A percentile compares a stretch with the other conserved stretches of the same genome.
These are phyloP conservation scores for Excalfactoria chinensis DNA, from an alignment of 2,113 vertebrate species.

Conservation along the genomic window DNA sequence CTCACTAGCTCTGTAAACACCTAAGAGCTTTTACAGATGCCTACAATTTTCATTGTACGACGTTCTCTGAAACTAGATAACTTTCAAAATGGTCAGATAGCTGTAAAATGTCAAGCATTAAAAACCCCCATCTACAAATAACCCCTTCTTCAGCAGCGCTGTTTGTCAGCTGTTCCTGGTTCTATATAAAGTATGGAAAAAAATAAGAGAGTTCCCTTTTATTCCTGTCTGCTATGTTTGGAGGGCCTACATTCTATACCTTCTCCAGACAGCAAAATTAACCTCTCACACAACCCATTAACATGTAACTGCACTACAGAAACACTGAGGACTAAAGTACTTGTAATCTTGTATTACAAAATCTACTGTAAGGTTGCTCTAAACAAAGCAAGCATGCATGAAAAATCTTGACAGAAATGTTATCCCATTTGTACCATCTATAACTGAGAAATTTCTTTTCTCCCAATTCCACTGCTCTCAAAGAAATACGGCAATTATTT, in stretches of 20 bases:
- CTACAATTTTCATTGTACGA: constrained; percentile 29
- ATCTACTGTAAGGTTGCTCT: fast-evolving
- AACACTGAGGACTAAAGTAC: neutral
- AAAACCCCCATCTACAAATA: constrained; percentile 44
- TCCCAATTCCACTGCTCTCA: neutral
- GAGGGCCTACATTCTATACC: neutral
- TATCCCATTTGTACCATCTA: fast-evolving
- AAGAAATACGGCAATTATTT: constrained; percentile 5
- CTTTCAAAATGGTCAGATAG: constrained; percentile 5
- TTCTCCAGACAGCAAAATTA: constrained; percentile 1
- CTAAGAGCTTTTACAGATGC: constrained; percentile 13
- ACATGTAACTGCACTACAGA: neutral
- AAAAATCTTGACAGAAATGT: neutral
- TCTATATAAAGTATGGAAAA: constrained; percentile 37
- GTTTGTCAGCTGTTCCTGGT: constrained; percentile 17
- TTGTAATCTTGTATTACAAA: neutral
- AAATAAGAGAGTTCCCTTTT: constrained; percentile 22
- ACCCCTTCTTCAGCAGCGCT: constrained; percentile 38
- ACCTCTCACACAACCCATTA: neutral
- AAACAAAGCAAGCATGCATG: fast-evolving
- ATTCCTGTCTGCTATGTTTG: neutral
- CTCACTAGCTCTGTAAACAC: constrained; percentile 5
- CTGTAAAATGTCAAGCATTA: constrained; percentile 51
- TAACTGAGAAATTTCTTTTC: neutral
- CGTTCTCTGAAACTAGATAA: constrained; percentile 42